Conservation (phyloP, 2,113 vertebrate species). For the Pseudolaguvia tuberculata region DNA sequence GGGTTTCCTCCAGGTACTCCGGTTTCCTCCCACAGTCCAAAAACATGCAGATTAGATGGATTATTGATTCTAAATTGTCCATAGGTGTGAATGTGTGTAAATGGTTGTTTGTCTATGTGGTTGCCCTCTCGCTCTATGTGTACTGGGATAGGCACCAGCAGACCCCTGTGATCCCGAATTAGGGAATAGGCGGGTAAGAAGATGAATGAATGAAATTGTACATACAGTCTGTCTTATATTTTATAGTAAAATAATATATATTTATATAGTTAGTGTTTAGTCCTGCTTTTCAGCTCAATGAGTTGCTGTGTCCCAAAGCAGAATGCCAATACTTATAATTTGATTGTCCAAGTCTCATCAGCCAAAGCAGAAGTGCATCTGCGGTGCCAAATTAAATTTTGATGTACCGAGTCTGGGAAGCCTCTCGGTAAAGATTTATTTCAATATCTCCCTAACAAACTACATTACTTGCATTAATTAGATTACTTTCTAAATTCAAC, state of each 20-base stretch:
- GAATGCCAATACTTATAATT: conserved; percentile 11
- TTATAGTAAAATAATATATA: not conserved
- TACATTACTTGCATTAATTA: conserved; percentile 12
- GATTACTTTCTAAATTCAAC: conserved; percentile 12
- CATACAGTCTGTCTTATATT: not conserved
- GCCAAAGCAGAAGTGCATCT: conserved; percentile 6
- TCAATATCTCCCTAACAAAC: not conserved
- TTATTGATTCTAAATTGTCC: too few species aligned
- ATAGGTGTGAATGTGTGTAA: too few species aligned
- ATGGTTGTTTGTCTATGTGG: too few species aligned
- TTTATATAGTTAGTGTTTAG: not conserved
- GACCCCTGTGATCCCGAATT: not conserved
- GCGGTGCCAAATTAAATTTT: conserved; percentile 7
- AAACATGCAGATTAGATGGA: too few species aligned
- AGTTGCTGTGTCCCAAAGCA: not conserved
- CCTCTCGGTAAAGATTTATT: not conserved
- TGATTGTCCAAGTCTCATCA: conserved; percentile 6
- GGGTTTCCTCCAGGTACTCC: too few species aligned
- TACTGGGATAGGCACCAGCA: too few species aligned
- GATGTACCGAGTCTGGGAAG: not conserved
- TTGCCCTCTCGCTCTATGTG: too few species aligned
- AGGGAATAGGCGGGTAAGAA: not conserved
- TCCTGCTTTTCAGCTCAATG: not conserved
- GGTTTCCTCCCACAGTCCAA: too few species aligned
- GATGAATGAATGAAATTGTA: not conserved